A percentile compares a stretch with the other conserved stretches of the same genome.
Evolutionary conservation across 1,140 invertebrate species (phyloP).

Genomic region (Popillia japonica): DNA sequence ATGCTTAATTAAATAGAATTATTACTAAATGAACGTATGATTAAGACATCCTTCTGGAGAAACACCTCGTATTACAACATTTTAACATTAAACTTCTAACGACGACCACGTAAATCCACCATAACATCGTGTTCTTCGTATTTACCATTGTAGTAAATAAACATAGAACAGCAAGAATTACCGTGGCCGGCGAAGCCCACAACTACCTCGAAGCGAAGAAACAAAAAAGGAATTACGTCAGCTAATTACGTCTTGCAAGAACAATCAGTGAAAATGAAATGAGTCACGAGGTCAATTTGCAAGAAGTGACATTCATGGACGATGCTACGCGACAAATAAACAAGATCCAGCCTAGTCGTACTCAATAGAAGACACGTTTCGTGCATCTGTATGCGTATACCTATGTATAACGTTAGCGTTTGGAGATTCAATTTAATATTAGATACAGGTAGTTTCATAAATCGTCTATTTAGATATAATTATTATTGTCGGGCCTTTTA

Average conservation of each 20-base stretch:
- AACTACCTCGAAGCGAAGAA: constrained; percentile 8
- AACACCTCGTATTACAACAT: no score
- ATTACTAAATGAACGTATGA: no score
- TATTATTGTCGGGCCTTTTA: no score
- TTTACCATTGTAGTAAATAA: background rate
- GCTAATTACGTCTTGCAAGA: constrained; percentile 15
- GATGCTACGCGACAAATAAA: background rate
- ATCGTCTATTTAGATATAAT: no score
- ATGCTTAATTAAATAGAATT: no score
- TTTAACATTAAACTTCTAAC: no score
- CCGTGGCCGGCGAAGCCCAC: constrained; percentile 14
- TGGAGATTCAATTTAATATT: background rate
- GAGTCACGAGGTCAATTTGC: constrained; percentile 32
- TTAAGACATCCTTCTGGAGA: no score
- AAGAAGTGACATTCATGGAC: constrained; percentile 5
- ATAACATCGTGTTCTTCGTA: background rate
- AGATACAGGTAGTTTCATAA: no score
- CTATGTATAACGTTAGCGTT: background rate
- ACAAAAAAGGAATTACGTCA: constrained; percentile 19
- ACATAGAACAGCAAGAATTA: background rate
- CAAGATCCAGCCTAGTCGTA: background rate
- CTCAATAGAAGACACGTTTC: background rate
- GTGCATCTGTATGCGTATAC: background rate
- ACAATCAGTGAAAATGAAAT: constrained; percentile 31
- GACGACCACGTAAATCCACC: no score